Base-by-base conservation (phyloP, 2,888 invertebrate genomes). In the Acleris laterana region DNA sequence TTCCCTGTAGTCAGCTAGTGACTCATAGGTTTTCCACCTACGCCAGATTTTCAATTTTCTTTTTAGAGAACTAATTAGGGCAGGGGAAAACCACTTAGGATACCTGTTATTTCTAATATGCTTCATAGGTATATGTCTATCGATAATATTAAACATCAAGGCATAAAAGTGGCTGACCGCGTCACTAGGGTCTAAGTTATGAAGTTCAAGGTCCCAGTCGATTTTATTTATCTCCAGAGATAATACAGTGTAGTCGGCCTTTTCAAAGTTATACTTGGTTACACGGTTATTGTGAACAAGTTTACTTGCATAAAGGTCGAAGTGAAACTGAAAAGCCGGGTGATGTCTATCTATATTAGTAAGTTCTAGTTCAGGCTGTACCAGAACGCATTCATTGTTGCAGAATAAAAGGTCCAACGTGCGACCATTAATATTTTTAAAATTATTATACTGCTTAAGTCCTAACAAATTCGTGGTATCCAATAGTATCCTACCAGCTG, bases 21-120 rank as follows among this genome's bases (percentile, higher is more conserved):
- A 50, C 0, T 20, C 7, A 22, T 59, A 59, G 2, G 22, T 59
- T n/a, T 59, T 59, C 59, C 59, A 60, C 1, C 11, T 17, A n/a
- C 38, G 50, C 59, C 50, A 60, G 13, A 42, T 4, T 16, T 60
- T 60, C 0, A 16, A 9, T 25, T 51, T 60, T n/a, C 59, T 50
- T n/a, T 38, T 60, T 1, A 60, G 22, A 1, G 50, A 9, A 3
- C 38, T 51, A 11, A 22, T 60, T 42, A 60, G 38, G 3, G 59
- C 42, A 3, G 32, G 22, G 3, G 59, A 60, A 19, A 60, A 60
- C 51, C 59, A 60, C 20, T 42, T 51, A 3, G 59, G 59, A 19
- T 50, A 59, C 20, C 38, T 50, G 13, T 25, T 2, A 6, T 6
- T 25, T 49, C 32, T 58, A 13, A 5, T 19, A 5, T 11, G 13